Base-by-base conservation (phyloP, 2,888 invertebrate species). In the Tetranychus piercei region DNA sequence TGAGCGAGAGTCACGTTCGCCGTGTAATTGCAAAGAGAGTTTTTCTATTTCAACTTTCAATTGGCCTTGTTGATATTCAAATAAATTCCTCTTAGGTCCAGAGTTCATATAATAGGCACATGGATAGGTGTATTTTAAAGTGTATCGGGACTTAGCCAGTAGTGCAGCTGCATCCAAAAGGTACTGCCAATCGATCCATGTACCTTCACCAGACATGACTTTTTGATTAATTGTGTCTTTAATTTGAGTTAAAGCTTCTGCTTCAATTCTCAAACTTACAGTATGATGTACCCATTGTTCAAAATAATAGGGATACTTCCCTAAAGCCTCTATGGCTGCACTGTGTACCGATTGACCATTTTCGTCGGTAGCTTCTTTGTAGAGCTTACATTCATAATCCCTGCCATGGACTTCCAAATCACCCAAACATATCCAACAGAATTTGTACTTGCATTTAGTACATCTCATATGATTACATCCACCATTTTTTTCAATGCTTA, bases 131-230 rank as follows among this genome's bases (percentile, higher is more conserved):
- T 96, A 99, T 83, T 99, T 96, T 75, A 99, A 87, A 2, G 99
- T 96, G 83, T 99, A 97, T 78, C 99, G 89, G 82, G 96, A 97
- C 82, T 93, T 92, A 75, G 95, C 95, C 77, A 99, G 85, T 67
- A 99, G 86, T 76, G 88, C 87, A 44, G 97, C 94, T 7, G 97
- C 92, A 81, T 91, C 91, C 82, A 94, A 90, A 72, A 99, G 87
- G 84, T 97, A 96, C 84, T 99, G 97, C 99, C 99, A 99, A 84
- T 99, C 99, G 80, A 99, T 99, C 97, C 97, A 99, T 1, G 99
- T 99, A 22, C 99, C 99, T 80, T 92, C 89, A 75, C 93, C 85
- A 74, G 83, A 90, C 81, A 91, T 91, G 88, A 97, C 79, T 86
- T 97, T 97, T 80, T 91, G 89, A 82, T 96, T 92, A 76, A 97